Base-by-base conservation (phyloP, 2,888 invertebrate species). In the Rotaria magnacalcarata region DNA sequence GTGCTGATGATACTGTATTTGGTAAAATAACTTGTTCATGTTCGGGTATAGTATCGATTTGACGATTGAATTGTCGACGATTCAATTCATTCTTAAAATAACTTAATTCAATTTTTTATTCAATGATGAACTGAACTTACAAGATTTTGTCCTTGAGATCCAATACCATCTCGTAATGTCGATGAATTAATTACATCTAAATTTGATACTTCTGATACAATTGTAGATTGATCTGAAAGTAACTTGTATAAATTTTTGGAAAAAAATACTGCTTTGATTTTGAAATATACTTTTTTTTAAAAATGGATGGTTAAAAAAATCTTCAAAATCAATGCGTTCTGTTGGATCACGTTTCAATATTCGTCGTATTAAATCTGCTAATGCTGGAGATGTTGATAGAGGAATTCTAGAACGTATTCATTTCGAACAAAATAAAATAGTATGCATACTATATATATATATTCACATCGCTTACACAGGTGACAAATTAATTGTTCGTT, bases 401-500 rank as follows among this genome's bases (percentile, higher is more conserved):
- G 87, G 87, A 60, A 87, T 87, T 21, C 85, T 87, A 24, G 50
- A 16, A 85, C 34, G 34, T 43, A 10, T 41, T 14, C 3, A 54
- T 24, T 60, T 50, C 27, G 2, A 16, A 50, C 3, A 74, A 41
- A 41, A 11, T 1, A 34, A 24, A 14, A 14, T 11, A 41, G 0
- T 43, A 47, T 14, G 2, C 16, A 14, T 75, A 21, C 6, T 47
- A 58, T 14, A 88, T 47, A 58, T 14, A 88, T 34, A 34, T 34
- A 34, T 34, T 34, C 34, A 34, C 34, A 34, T 34, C 34, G 34
- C 90, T 88, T 89, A 91, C 91, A 90, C 91, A 54, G 92, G 92
- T 86, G 90, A 89, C 41, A 92, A 89, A 84, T 92, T 91, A 52
- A 90, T 89, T 92, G 96, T 96, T 91, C 96, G 96, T 91, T 99